Base-by-base conservation (phyloP, 2,888 invertebrate genomes). In the Tyria jacobaeae region DNA sequence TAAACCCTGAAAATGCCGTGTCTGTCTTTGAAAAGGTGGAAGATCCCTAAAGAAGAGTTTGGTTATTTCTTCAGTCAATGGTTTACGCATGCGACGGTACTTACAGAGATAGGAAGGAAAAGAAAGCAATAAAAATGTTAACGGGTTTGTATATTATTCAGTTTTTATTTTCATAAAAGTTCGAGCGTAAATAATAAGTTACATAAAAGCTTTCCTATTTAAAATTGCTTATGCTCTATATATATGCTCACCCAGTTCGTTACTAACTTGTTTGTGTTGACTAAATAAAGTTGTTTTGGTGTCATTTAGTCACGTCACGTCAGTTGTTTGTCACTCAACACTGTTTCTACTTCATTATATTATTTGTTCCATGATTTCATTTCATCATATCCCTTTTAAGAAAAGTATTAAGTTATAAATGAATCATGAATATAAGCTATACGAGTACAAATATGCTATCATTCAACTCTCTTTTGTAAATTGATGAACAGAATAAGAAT, bases 211-310 rank as follows among this genome's bases (percentile, higher is more conserved):
- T 31, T 27, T 27, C 27, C 9, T 39, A 24, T 1, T 24, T 14
- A 1, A 6, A 49, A 49, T 44, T n/a, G 27, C 41, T n/a, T n/a
- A n/a, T 54, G 3, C 4, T 41, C 54, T 27, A 27, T n/a, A 3
- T 27, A 17, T 31, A 10, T 31, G 54, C 17, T 37, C 24, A 10
- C 0, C n/a, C 4, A n/a, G 21, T 48, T 48, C 17, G 48, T 37
- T 49, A 57, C 35, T 5, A 39, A 24, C 37, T 49, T 57, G 37
- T 55, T 44, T 55, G 44, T 57, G 49, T 49, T 57, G 10, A 27
- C 48, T 10, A 21, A 35, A 17, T 49, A 27, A 17, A 27, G 39
- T 57, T 49, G 57, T 49, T 57, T 24, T 7, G 35, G 27, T 51
- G 25, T 52, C 48, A 24, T 31, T 55, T 34, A 55, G 44, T 21